phyloP scores from a whole-genome alignment of 2,888 invertebrate species.

The Erpobdella octoculata region DNA sequence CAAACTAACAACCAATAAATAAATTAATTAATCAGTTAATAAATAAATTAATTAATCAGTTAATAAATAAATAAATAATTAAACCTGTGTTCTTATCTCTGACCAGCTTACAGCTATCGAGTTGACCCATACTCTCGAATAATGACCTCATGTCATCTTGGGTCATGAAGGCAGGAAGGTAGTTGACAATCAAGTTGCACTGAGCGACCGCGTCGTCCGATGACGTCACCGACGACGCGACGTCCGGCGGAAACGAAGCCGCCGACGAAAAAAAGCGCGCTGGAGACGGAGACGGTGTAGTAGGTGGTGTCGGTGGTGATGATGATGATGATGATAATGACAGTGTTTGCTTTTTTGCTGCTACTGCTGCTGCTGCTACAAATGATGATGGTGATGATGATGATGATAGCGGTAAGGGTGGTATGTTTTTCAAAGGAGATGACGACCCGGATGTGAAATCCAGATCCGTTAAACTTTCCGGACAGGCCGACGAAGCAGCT shows the following conservation, averaged over 20 bases:
- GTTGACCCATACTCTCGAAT: constrained; percentile 17
- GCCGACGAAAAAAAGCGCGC: background rate
- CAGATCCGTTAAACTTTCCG: too few species aligned
- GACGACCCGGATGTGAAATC: too few species aligned
- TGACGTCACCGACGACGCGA: constrained; percentile 4
- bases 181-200: constrained; percentile 20
- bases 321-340: background rate
- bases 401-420: background rate
- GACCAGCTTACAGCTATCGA: constrained; percentile 25
- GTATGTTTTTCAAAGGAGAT: too few species aligned
- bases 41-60: background rate
- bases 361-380: background rate
- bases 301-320: background rate
- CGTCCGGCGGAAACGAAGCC: too few species aligned
- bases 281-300: background rate
- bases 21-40: background rate
- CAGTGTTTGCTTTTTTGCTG: background rate
- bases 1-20: background rate
- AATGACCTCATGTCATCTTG: constrained; percentile 22
- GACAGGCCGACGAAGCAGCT: too few species aligned
- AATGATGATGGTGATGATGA: background rate
- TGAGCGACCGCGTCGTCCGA: constrained; percentile 7
- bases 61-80: background rate
- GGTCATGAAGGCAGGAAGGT: constrained; percentile 20
- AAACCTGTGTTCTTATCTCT: constrained; percentile 20